phyloP scores from a whole-genome alignment of 1,140 invertebrate species.

The Micrasema minimum region DNA sequence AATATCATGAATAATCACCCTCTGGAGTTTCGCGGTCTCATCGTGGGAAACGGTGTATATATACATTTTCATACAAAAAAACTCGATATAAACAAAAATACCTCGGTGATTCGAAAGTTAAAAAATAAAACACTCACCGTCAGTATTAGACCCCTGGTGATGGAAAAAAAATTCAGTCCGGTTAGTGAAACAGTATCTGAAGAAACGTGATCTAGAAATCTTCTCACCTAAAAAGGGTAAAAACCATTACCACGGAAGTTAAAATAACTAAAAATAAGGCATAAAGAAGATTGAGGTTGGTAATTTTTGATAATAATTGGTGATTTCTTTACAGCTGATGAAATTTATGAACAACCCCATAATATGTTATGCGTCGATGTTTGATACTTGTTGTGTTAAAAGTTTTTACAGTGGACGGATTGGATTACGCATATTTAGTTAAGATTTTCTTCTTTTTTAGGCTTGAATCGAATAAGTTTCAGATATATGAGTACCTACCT shows the following conservation, averaged over 20 bases:
- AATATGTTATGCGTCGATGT: not conserved
- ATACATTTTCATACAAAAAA: too few relatives aligned
- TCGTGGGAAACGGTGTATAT: too few relatives aligned
- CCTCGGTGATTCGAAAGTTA: too few relatives aligned
- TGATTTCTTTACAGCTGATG: not conserved
- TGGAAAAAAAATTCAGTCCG: constrained; percentile 72
- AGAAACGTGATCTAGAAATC: constrained; percentile 70
- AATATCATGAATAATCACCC: too few relatives aligned
- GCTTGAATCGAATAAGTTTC: too few relatives aligned
- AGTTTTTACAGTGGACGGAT: too few relatives aligned
- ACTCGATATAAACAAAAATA: too few relatives aligned
- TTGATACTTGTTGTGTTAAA: not conserved
- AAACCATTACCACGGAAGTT: not conserved
- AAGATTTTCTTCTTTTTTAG: too few relatives aligned
- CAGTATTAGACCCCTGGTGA: constrained; percentile 72
- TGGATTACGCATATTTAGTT: too few relatives aligned
- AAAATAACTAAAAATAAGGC: not conserved
- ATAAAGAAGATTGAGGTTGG: not conserved
- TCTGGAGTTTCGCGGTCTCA: too few relatives aligned
- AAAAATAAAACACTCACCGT: constrained; percentile 65
- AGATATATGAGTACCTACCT: too few relatives aligned
- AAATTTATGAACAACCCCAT: not conserved
- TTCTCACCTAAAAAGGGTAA: constrained; percentile 63
- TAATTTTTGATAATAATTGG: not conserved
- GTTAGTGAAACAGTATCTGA: constrained; percentile 70